A percentile compares a stretch with the other conserved stretches of the same genome.
These are phyloP conservation scores for Unio delphinus DNA, from an alignment of 2,888 invertebrate species.

Conservation along the genomic window DNA sequence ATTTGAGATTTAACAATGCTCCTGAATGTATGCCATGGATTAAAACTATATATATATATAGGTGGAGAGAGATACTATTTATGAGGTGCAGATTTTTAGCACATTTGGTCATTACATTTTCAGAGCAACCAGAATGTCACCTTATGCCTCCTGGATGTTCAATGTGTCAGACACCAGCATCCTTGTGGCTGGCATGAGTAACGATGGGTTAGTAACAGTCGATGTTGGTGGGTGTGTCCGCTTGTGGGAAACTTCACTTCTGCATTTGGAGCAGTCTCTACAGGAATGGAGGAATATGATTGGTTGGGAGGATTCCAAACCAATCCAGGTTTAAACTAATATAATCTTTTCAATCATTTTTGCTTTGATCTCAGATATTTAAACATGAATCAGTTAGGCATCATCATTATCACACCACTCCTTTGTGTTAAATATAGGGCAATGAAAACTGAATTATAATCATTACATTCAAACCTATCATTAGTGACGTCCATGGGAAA, in stretches of 20 bases:
- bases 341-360: background rate
- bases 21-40: too few species aligned
- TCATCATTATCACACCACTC: too few species aligned
- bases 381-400: too few species aligned
- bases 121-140: slow-evolving; percentile 72
- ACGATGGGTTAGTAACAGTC: slow-evolving; percentile 75
- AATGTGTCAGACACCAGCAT: slow-evolving; percentile 71
- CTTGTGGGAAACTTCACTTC: slow-evolving; percentile 75
- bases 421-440: background rate
- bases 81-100: too few species aligned
- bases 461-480: too few species aligned
- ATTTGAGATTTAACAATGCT: too few species aligned
- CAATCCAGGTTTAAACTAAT: slow-evolving; percentile 54
- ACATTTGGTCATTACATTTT: background rate
- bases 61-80: too few species aligned
- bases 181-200: slow-evolving; percentile 71
- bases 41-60: too few species aligned
- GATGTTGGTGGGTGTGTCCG: slow-evolving; percentile 76
- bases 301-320: slow-evolving; percentile 63
- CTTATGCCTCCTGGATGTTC: slow-evolving; percentile 73
- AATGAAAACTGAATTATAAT: background rate
- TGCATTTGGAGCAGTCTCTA: slow-evolving; percentile 72
- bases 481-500: too few species aligned
- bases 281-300: slow-evolving; percentile 73
- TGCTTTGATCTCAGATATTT: background rate